A percentile compares a stretch with the other conserved stretches of the same genome.
phyloP scores from a whole-genome alignment of 2,888 invertebrate genomes.

The Yponomeuta evonymella region DNA sequence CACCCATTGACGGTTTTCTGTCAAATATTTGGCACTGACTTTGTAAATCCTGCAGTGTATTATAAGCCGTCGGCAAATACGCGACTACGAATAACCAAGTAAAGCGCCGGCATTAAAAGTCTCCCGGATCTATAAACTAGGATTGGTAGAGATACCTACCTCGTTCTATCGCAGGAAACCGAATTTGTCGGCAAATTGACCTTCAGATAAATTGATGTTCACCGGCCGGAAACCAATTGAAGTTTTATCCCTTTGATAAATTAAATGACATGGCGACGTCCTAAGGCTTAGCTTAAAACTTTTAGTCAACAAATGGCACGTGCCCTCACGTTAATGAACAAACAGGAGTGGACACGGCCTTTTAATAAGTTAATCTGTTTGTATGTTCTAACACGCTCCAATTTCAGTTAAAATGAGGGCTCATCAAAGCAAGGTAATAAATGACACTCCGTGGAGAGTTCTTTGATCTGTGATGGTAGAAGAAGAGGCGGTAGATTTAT shows the following conservation, averaged over 20 bases:
- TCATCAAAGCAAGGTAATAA: slow-evolving; percentile 27
- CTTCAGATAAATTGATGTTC: slow-evolving; percentile 1
- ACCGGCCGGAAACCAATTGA: not conserved
- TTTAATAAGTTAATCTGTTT: slow-evolving; percentile 56
- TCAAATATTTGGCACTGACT: no score
- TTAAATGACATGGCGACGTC: not conserved
- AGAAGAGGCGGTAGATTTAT: slow-evolving; percentile 10
- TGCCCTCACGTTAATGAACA: slow-evolving; percentile 42
- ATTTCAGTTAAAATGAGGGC: slow-evolving; percentile 35
- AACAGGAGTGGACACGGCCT: slow-evolving; percentile 29
- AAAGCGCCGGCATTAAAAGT: no score
- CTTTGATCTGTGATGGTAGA: slow-evolving; percentile 16
- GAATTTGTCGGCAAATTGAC: not conserved
- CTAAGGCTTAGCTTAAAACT: not conserved
- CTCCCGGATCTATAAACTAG: not conserved
- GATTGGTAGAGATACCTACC: not conserved
- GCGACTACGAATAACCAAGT: no score
- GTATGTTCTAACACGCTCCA: slow-evolving; percentile 53
- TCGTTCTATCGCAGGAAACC: not conserved
- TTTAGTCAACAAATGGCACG: slow-evolving; percentile 25
- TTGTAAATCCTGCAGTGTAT: no score
- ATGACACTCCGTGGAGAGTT: slow-evolving; percentile 14
- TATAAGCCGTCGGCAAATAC: no score
- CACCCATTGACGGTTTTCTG: no score
- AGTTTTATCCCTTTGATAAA: not conserved